Conservation (phyloP, 2,113 vertebrate genomes). For the Ctenomys sociabilis region DNA sequence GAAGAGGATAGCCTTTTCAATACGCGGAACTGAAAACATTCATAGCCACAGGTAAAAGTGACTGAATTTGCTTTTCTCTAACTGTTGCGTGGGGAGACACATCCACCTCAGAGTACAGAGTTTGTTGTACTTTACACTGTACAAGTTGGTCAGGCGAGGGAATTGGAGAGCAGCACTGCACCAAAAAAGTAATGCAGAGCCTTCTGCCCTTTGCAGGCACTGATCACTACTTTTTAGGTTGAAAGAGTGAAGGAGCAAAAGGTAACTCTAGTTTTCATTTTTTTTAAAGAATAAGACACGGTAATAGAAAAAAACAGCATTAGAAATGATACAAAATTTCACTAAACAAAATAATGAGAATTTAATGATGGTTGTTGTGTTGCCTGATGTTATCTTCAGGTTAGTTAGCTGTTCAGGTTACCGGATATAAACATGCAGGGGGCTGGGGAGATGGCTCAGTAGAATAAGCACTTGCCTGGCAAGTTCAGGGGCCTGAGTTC, state of each 20-base stretch:
- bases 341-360: no score
- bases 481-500: no score
- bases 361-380: no score
- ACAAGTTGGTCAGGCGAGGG: no score
- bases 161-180: not conserved
- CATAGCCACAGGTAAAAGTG: not conserved
- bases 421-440: no score
- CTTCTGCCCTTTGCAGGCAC: not conserved
- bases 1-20: not conserved
- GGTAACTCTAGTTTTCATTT: not conserved
- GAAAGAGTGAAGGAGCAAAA: not conserved
- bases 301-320: no score
- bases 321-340: no score
- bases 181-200: not conserved
- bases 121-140: not conserved
- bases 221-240: not conserved
- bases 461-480: no score
- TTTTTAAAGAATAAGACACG: no score
- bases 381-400: no score
- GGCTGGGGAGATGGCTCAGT: no score
- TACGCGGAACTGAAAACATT: not conserved
- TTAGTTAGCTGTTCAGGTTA: no score
- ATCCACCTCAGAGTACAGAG: not conserved
- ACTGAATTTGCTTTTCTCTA: not conserved
- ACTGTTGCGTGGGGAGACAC: not conserved